These are phyloP conservation scores for Philypnodon macrostomus DNA, from an alignment of 2,797 vertebrate species.

Conservation along the genomic window DNA sequence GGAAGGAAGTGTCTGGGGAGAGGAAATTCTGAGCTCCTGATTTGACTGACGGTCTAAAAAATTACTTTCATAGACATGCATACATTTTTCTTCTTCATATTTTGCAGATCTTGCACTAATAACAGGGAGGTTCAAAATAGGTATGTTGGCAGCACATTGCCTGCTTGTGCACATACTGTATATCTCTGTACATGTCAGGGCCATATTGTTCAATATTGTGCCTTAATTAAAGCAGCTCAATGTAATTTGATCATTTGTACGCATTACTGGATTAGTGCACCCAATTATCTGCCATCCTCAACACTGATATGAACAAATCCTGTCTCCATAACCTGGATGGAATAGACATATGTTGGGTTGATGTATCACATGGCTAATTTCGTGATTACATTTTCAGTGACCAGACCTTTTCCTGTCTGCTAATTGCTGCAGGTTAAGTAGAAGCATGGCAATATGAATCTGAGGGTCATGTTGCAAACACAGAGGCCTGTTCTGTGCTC, in stretches of 20 bases:
- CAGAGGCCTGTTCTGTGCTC: conserved; percentile 61
- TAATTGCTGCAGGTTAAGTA: conserved; percentile 74
- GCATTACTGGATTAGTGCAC: conserved; percentile 59
- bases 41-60: conserved; percentile 34
- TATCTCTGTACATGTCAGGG: conserved; percentile 26
- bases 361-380: conserved; percentile 68
- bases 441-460: conserved; percentile 53
- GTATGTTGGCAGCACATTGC: no score
- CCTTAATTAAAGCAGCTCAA: conserved; percentile 58
- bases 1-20: neutral
- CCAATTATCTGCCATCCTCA: conserved; percentile 70
- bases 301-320: conserved; percentile 69
- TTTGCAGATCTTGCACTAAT: no score
- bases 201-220: conserved; percentile 34
- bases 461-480: conserved; percentile 55
- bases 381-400: conserved; percentile 72
- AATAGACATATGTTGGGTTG: conserved; percentile 56
- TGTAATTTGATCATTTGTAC: conserved; percentile 68
- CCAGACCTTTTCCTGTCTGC: conserved; percentile 73
- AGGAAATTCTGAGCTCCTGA: neutral
- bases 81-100: no score
- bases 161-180: conserved; percentile 1
- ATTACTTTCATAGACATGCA: no score
- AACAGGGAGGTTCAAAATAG: no score
- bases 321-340: conserved; percentile 52